Conservation (phyloP, 2,113 vertebrate species). For the Falcunculus frontatus region DNA sequence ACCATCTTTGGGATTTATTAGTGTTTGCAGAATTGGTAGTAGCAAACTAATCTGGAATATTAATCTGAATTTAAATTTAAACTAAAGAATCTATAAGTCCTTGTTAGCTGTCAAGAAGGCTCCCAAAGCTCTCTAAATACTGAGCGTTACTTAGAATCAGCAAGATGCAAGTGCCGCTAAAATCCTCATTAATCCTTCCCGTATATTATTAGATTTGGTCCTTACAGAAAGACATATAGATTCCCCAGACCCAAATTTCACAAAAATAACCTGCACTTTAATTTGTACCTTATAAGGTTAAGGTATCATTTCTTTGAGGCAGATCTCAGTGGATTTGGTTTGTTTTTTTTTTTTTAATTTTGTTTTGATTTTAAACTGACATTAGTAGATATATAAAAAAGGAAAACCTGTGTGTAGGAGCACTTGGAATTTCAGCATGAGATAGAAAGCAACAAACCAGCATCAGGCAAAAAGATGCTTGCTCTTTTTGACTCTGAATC, state of each 20-base stretch:
- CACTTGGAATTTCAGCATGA: background rate
- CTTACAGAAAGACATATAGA: background rate
- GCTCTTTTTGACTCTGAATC: background rate
- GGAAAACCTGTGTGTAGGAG: background rate
- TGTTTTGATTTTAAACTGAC: background rate
- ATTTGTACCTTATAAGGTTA: background rate
- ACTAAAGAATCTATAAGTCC: background rate
- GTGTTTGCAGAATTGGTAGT: background rate
- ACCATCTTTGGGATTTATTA: background rate
- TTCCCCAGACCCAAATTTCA: background rate
- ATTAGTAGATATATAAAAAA: background rate
- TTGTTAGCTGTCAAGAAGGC: background rate
- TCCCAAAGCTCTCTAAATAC: background rate
- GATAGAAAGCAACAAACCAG: background rate
- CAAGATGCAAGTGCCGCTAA: background rate
- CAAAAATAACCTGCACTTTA: background rate
- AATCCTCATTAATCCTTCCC: background rate
- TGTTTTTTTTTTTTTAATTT: background rate
- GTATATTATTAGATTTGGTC: background rate
- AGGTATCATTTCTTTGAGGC: background rate
- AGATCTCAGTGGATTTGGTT: background rate
- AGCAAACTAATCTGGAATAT: background rate
- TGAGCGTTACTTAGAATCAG: background rate
- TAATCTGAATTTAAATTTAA: background rate
- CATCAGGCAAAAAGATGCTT: background rate